Conservation (phyloP, 2,797 vertebrate species). For the Bryconaethiops microstoma region DNA sequence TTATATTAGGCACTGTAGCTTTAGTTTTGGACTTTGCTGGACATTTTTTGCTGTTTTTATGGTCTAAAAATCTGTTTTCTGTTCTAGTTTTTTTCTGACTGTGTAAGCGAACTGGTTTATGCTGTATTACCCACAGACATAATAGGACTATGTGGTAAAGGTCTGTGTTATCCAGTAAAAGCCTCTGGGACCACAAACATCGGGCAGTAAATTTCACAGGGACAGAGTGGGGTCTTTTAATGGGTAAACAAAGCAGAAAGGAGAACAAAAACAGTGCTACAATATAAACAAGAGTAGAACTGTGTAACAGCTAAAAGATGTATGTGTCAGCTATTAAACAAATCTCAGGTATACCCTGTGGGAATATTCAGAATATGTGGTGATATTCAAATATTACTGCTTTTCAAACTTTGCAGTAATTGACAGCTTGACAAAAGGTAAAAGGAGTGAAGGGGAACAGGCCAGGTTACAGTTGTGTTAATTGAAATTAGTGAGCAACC, state of each 20-base stretch:
- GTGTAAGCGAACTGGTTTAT: slow-evolving; percentile 7
- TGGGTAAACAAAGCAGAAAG: neutral
- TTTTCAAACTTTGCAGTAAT: neutral
- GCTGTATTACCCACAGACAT: slow-evolving; percentile 8
- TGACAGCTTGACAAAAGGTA: neutral
- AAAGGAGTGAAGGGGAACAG: neutral
- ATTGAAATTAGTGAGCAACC: too few species aligned
- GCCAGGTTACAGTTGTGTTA: neutral
- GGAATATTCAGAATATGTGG: too few species aligned
- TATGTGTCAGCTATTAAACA: neutral
- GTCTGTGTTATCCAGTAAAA: neutral
- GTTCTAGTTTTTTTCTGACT: neutral
- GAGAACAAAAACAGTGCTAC: neutral
- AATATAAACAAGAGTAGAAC: neutral
- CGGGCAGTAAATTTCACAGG: slow-evolving; percentile 12
- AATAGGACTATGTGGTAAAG: slow-evolving; percentile 17
- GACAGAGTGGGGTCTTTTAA: slow-evolving; percentile 3
- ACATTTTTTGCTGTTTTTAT: neutral
- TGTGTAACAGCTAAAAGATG: neutral
- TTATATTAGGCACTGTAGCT: neutral
- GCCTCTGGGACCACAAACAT: slow-evolving; percentile 25
- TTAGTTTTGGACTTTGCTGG: neutral
- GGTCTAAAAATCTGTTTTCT: too few species aligned
- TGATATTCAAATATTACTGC: neutral
- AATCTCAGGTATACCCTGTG: neutral